These are phyloP conservation scores for Nezara viridula DNA, from an alignment of 2,888 invertebrate species.

Conservation along the genomic window DNA sequence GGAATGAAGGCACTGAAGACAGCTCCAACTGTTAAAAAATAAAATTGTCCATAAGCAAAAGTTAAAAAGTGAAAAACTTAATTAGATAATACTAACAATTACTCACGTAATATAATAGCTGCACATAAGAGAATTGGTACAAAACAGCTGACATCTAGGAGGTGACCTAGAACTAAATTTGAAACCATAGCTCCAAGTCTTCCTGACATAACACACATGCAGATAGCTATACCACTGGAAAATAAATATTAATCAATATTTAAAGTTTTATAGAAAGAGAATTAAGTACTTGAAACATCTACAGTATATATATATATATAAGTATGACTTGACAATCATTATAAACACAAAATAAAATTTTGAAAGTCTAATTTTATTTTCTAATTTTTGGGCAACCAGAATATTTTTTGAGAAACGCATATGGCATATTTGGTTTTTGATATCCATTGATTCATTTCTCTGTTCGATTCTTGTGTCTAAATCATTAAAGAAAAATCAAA, in stretches of 20 bases:
- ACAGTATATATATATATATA: too few relatives aligned
- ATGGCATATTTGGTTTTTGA: too few relatives aligned
- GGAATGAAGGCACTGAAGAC: conserved; percentile 62
- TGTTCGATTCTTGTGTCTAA: too few relatives aligned
- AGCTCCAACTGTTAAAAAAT: conserved; percentile 61
- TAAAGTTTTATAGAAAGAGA: not conserved
- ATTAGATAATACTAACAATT: not conserved
- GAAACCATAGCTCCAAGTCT: conserved; percentile 77
- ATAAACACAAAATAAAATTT: too few relatives aligned
- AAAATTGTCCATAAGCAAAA: not conserved
- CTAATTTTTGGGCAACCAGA: too few relatives aligned
- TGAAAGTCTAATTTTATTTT: too few relatives aligned
- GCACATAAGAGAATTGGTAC: conserved; percentile 77
- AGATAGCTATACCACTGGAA: conserved; percentile 76
- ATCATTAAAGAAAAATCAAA: too few relatives aligned
- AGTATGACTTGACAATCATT: too few relatives aligned
- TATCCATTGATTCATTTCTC: too few relatives aligned
- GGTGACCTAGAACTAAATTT: conserved; percentile 76
- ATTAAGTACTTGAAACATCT: too few relatives aligned
- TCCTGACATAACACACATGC: conserved; percentile 77
- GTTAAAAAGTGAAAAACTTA: not conserved
- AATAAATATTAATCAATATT: conserved; percentile 36
- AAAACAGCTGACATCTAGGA: conserved; percentile 76
- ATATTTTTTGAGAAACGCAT: too few relatives aligned
- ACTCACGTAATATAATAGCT: conserved; percentile 72